Base-by-base conservation (phyloP, 2,797 vertebrate species). In the Novumbra hubbsi region DNA sequence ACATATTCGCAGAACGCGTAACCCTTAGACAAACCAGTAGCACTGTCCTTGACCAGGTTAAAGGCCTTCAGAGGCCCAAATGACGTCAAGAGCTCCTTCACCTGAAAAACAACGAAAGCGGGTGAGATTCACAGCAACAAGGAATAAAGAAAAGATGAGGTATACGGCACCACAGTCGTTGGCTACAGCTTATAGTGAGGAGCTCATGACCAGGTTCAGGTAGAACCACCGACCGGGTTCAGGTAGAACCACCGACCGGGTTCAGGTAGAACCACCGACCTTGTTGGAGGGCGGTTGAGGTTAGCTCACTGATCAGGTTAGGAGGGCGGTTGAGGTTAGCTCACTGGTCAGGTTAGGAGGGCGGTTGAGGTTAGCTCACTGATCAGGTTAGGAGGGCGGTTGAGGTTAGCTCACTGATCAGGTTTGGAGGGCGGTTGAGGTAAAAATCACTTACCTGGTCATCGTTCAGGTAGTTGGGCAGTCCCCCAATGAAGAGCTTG, bases 1-100 rank as follows among this genome's bases (percentile, higher is more conserved):
- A 97, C 96, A 77, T 98, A 98, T 95, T 98, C 96, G 91, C 96
- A 98, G 87, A 98, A 98, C 70, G 96, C 96, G 60, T 98, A 98
- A 82, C 96, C 96, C 87, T 98, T 98, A 45, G 96, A 97, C 30
- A 98, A 93, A 70, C 95, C 95, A 1, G 96, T 97, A 76, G 96
- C 95, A 5, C 96, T 98, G 92, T 98, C 96, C 89, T 97, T 98
- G 74, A 98, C 96, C 89, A 97, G 90, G 85, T 98, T 98, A 83
- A 98, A 98, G 64, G 96, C 96, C 86, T 98, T 98, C 70, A 98
- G 92, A 4, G 96, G 96, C 69, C 96, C 96, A 5, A 98, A 98
- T 0, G 96, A 97, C 1, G 95, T 97, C 88, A 98, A 86, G 78
- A 98, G 89, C 81, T 98, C 96, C 84, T 98, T 98, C 49, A 98